Evolutionary conservation across 2,113 vertebrate genomes (phyloP), one percentile per base, ranked within the genome.

Genomic region (Notarius quadriscutis): DNA sequence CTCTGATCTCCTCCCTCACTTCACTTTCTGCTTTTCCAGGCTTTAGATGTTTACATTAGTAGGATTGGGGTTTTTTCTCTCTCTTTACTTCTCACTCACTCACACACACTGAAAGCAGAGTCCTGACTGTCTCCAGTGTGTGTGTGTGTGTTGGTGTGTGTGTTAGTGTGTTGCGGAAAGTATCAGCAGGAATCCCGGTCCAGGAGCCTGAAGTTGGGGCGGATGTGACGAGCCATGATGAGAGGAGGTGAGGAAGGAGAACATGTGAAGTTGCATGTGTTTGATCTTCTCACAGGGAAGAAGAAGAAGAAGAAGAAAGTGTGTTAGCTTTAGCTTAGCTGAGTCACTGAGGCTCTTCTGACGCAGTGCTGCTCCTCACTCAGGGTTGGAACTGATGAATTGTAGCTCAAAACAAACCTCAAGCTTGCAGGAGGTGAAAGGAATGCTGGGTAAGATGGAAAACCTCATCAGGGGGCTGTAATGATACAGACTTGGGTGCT

Each of bases 231-330:
- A 88, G 91, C 87, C 50, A 89, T 93, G 92, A 92, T 94, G 93
- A 75, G 71, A 92, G 94, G 93, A 94, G 95, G 95, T 94, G 93
- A 85, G 83, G 25, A 86, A 74, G 50, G 82, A 41, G 6, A 85
- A 50, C 50, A 74, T 9, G 22, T 57, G 65, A 18, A 51, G 74
- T 48, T 50, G 4, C 71, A 86, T 55, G 74, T 83, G 53, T 18
- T 65, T 79, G 20, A 27, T 84, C 14, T 55, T 67, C 89, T 91
- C 88, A 41, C 69, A 86, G 84, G 51, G 34, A 41, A 41, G 34
- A 41, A 41, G 34, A 41, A 41, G 34, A 41, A 41, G 90, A 27
- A 8, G 20, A 22, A 34, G 81, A 78, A 74, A 81, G 57, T 86
- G 10, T 30, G 0, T 81, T 81, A 81, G 87, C 71, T 87, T 41